Conservation (phyloP, 2,888 invertebrate genomes). For the Dorcus hopei region DNA sequence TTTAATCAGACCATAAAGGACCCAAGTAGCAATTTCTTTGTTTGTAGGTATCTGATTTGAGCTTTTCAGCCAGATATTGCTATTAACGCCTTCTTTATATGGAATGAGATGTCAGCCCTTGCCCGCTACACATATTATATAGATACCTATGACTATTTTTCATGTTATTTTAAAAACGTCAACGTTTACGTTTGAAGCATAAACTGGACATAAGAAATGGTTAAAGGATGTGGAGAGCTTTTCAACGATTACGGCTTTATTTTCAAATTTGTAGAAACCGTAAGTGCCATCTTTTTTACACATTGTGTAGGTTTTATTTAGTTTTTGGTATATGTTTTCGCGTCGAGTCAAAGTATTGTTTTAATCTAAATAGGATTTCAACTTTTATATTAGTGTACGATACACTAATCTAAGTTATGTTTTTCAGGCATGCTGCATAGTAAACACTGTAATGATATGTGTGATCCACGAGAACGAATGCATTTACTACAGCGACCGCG, state of each 20-base stretch:
- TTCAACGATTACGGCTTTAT: constrained; percentile 2
- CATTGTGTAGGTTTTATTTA: background rate
- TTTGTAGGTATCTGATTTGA: too few species aligned
- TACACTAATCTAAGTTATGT: background rate
- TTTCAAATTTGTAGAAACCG: constrained; percentile 16
- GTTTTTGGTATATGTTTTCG: background rate
- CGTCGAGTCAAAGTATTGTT: too few species aligned
- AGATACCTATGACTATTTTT: too few species aligned
- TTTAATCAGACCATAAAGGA: too few species aligned
- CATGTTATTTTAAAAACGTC: too few species aligned
- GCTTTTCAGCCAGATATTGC: too few species aligned
- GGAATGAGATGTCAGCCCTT: too few species aligned
- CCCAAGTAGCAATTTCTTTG: too few species aligned
- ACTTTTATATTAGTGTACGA: too few species aligned
- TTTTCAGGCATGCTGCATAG: background rate
- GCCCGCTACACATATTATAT: too few species aligned
- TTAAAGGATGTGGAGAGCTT: background rate
- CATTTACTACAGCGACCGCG: background rate
- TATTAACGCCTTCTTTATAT: too few species aligned
- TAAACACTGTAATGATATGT: background rate
- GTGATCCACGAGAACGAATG: background rate
- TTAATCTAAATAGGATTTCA: background rate
- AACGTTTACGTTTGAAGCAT: background rate
- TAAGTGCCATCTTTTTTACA: constrained; percentile 8
- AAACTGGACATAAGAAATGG: background rate